Evolutionary conservation across 2,113 vertebrate species (phyloP).

Genomic region (Etheostoma spectabile): DNA sequence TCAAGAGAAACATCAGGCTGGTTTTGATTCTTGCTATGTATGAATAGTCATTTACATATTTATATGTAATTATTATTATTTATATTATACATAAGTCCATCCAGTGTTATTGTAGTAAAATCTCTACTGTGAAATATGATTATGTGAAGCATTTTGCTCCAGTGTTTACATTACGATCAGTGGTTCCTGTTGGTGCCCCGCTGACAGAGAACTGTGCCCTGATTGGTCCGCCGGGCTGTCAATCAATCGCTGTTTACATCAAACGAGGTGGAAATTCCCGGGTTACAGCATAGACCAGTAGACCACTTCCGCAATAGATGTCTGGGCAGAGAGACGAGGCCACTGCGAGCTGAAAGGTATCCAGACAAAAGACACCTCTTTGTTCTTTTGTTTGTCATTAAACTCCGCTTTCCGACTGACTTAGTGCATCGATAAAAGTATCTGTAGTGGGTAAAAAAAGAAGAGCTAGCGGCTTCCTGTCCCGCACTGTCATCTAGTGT

Average conservation of each 20-base stretch:
- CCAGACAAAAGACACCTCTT: slow-evolving; percentile 54
- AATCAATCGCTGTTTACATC: slow-evolving; percentile 83
- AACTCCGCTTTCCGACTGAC: slow-evolving; percentile 21
- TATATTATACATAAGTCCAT: background rate
- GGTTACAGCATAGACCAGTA: slow-evolving; percentile 79
- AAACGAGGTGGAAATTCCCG: slow-evolving; percentile 87
- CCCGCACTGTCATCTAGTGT: slow-evolving; percentile 63
- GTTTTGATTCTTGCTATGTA: background rate
- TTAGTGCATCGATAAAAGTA: slow-evolving; percentile 15
- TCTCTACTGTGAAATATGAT: background rate
- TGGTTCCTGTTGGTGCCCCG: background rate
- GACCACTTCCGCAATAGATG: slow-evolving; percentile 85
- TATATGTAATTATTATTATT: background rate
- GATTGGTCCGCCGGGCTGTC: slow-evolving; percentile 73
- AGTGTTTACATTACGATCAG: slow-evolving; percentile 68
- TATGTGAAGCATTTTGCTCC: slow-evolving; percentile 2
- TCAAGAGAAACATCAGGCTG: background rate
- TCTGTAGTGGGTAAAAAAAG: background rate
- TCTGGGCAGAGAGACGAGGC: slow-evolving; percentile 74
- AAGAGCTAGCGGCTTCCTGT: slow-evolving; percentile 37
- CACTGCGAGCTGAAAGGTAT: slow-evolving; percentile 78
- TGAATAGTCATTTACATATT: background rate
- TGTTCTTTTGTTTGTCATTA: slow-evolving; percentile 54
- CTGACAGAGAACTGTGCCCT: background rate
- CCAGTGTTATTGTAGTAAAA: slow-evolving; percentile 2